These are phyloP conservation scores for Drosophila austrosaltans DNA, from an alignment of 2,888 invertebrate species.

Conservation along the genomic window DNA sequence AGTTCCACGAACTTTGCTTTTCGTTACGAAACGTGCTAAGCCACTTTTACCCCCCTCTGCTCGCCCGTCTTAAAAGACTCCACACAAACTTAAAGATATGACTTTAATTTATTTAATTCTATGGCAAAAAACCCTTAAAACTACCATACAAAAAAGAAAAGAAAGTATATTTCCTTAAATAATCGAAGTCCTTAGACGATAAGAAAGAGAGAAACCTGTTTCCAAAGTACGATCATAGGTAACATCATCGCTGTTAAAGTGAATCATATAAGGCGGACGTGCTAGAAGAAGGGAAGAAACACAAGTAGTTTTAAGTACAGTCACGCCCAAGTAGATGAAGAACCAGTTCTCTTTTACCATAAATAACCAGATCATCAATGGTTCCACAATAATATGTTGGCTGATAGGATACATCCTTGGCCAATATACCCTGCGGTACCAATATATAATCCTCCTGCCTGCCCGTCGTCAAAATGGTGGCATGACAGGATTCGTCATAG, in stretches of 20 bases:
- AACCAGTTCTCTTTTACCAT: conserved; percentile 53
- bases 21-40: too few species aligned
- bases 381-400: conserved; percentile 82
- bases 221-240: conserved; percentile 68
- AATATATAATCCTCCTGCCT: conserved; percentile 85
- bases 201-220: conserved; percentile 79
- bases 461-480: conserved; percentile 84
- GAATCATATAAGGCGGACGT: conserved; percentile 86
- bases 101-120: conserved; percentile 61
- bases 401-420: conserved; percentile 79
- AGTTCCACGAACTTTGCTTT: conserved; percentile 62
- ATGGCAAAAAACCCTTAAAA: conserved; percentile 27
- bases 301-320: not conserved
- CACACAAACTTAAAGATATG: conserved; percentile 31
- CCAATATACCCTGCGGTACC: conserved; percentile 83
- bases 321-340: not conserved
- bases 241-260: conserved; percentile 86
- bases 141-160: conserved; percentile 11
- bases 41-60: not conserved
- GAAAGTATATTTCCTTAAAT: conserved; percentile 35
- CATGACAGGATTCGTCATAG: conserved; percentile 85
- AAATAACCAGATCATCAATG: conserved; percentile 62
- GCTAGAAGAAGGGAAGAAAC: conserved; percentile 76
- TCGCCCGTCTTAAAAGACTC: conserved; percentile 9
- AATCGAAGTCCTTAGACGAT: conserved; percentile 62